Evolutionary conservation across 2,888 invertebrate species (phyloP).

Genomic region (Limnephilus marmoratus): DNA sequence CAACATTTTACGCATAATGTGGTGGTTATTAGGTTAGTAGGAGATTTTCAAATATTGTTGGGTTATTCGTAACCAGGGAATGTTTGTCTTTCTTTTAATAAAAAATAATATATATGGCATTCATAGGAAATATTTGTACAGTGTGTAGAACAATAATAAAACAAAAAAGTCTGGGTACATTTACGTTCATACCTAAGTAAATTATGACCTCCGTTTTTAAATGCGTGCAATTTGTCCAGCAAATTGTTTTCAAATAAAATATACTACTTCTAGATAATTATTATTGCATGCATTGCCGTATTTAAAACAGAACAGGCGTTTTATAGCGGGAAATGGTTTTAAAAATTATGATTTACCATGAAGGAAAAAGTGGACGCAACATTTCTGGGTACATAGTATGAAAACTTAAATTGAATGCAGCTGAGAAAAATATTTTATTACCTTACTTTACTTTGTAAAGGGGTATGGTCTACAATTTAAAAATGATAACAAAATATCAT

Average conservation of each 20-base stretch:
- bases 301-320: not conserved
- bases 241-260: not conserved
- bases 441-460: no score
- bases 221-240: not conserved
- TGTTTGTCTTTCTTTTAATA: no score
- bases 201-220: not conserved
- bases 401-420: not conserved
- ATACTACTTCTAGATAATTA: not conserved
- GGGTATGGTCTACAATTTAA: no score
- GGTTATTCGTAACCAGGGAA: no score
- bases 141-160: not conserved
- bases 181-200: not conserved
- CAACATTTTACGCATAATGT: no score
- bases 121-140: no score
- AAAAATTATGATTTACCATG: not conserved
- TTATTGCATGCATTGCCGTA: not conserved
- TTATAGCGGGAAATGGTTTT: not conserved
- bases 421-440: no score
- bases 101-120: no score
- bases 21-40: no score
- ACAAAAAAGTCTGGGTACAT: not conserved
- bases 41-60: no score
- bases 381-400: not conserved
- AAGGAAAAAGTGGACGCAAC: not conserved
- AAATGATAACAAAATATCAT: no score